These are phyloP conservation scores for Thalassarche chlororhynchos DNA, from an alignment of 2,113 vertebrate genomes.

Conservation along the genomic window DNA sequence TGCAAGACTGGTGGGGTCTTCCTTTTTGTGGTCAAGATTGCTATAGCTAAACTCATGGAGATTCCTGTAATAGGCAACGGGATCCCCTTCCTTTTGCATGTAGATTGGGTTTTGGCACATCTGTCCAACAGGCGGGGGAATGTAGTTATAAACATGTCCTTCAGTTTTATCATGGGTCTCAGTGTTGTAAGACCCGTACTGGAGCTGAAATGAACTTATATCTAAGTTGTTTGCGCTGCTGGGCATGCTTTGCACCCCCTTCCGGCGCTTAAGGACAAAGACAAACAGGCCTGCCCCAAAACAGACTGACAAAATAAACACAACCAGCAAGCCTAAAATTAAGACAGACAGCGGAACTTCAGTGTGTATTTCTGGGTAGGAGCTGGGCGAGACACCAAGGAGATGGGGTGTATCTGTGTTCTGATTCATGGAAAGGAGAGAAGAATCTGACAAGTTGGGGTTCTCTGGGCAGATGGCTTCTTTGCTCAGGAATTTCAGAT, in stretches of 20 bases:
- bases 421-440: constrained; percentile 80
- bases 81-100: constrained; percentile 94
- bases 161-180: constrained; percentile 88
- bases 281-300: constrained; percentile 96
- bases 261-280: constrained; percentile 94
- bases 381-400: constrained; percentile 80
- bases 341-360: constrained; percentile 96
- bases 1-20: constrained; percentile 79
- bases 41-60: constrained; percentile 90
- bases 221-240: constrained; percentile 89
- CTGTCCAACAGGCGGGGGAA: constrained; percentile 90
- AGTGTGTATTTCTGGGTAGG: constrained; percentile 84
- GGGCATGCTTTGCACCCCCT: constrained; percentile 85
- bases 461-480: constrained; percentile 94
- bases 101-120: constrained; percentile 99
- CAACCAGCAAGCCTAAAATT: constrained; percentile 94
- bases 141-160: constrained; percentile 94
- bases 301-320: constrained; percentile 96
- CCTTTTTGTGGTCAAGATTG: constrained; percentile 86
- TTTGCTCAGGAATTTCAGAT: constrained; percentile 90
- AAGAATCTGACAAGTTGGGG: constrained; percentile 77
- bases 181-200: constrained; percentile 90
- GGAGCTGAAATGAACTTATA: constrained; percentile 92
- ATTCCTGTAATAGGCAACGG: constrained; percentile 91
- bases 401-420: constrained; percentile 78